Conservation (phyloP, 2,797 vertebrate species). For the Neomorphus geoffroyi region DNA sequence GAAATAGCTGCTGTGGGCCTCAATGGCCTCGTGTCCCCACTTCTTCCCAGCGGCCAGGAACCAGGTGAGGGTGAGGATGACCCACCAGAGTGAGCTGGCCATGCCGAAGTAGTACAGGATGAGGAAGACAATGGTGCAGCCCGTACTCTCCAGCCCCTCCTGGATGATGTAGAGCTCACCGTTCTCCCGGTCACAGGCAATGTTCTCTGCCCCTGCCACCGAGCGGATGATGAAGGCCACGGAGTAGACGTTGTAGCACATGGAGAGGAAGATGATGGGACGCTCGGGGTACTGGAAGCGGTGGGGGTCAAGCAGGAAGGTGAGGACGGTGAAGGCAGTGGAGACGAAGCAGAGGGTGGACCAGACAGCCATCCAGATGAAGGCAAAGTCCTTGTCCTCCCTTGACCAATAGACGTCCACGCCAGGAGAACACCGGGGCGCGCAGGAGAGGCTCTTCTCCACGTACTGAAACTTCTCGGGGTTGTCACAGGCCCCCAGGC, state of each 20-base stretch:
- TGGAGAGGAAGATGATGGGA: conserved; percentile 98
- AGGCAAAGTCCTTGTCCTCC: conserved; percentile 96
- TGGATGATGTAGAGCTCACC: conserved; percentile 94
- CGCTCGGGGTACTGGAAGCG: conserved; percentile 98
- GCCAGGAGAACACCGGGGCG: conserved; percentile 88
- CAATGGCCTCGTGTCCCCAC: conserved; percentile 98
- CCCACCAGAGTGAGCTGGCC: conserved; percentile 99
- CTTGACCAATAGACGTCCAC: conserved; percentile 96
- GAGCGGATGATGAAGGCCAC: conserved; percentile 96
- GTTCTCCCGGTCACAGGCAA: conserved; percentile 93
- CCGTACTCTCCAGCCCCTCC: conserved; percentile 94
- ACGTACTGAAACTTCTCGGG: conserved; percentile 95
- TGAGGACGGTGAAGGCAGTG: conserved; percentile 96
- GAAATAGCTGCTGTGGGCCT: conserved; percentile 97
- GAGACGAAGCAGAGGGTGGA: conserved; percentile 94
- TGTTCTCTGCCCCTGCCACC: conserved; percentile 91
- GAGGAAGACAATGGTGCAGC: conserved; percentile 97
- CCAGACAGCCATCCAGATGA: conserved; percentile 98
- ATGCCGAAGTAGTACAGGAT: conserved; percentile 98
- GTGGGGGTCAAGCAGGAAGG: conserved; percentile 94
- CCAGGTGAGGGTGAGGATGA: conserved; percentile 96
- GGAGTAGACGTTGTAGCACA: conserved; percentile 98
- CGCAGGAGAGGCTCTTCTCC: conserved; percentile 91
- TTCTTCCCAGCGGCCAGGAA: conserved; percentile 97
- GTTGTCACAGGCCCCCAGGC: conserved; percentile 85